phyloP scores from a whole-genome alignment of 2,888 invertebrate genomes.

The Acanthopleura granulata region DNA sequence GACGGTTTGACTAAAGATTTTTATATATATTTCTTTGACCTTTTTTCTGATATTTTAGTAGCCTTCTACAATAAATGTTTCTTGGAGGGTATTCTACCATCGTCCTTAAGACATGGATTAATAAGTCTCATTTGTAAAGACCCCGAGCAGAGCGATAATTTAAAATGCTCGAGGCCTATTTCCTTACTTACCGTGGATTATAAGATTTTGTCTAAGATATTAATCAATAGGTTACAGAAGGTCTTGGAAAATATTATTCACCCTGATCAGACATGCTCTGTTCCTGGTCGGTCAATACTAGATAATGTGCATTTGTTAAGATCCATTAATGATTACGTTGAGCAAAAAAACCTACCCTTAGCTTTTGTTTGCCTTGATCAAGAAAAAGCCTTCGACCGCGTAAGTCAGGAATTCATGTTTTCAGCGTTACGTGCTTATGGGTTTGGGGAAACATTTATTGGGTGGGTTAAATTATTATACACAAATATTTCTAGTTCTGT shows the following conservation, averaged over 20 bases:
- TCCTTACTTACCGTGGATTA: constrained; percentile 38
- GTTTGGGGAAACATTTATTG: constrained; percentile 34
- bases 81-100: constrained; percentile 24
- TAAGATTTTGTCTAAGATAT: constrained; percentile 38
- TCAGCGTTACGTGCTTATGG: constrained; percentile 33
- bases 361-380: constrained; percentile 40
- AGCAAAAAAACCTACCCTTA: constrained; percentile 31
- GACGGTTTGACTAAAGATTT: constrained; percentile 39
- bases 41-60: constrained; percentile 26
- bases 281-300: constrained; percentile 37
- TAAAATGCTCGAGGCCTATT: constrained; percentile 41
- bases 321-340: constrained; percentile 33
- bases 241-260: constrained; percentile 32
- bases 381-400: constrained; percentile 44
- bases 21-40: constrained; percentile 29
- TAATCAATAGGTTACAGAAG: constrained; percentile 30
- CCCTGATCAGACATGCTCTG: constrained; percentile 37
- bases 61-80: constrained; percentile 24
- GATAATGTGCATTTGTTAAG: constrained; percentile 38
- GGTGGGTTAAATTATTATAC: constrained; percentile 39
- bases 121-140: constrained; percentile 40
- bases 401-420: constrained; percentile 36
- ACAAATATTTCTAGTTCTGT: constrained; percentile 15
- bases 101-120: constrained; percentile 24
- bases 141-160: constrained; percentile 21